Evolutionary conservation across 2,888 invertebrate genomes (phyloP).

Genomic region (Eupsilia transversa): DNA sequence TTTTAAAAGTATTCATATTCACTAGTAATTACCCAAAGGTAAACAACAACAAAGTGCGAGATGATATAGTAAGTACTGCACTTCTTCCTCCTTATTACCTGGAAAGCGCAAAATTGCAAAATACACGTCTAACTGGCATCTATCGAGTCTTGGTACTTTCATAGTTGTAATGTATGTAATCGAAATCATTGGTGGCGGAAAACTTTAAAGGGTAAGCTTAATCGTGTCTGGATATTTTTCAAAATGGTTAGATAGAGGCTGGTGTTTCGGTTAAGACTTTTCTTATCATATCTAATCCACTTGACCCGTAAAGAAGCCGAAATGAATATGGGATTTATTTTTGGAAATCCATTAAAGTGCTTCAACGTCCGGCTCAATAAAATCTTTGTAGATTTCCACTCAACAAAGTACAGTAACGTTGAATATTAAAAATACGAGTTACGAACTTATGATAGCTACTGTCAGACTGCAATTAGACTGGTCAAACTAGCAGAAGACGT

Average conservation of each 20-base stretch:
- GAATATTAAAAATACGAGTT: conserved; percentile 52
- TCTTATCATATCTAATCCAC: conserved; percentile 63
- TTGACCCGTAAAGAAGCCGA: conserved; percentile 71
- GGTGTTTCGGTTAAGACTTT: conserved; percentile 31
- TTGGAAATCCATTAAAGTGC: conserved; percentile 65
- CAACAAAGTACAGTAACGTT: conserved; percentile 65
- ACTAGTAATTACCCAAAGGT: conserved; percentile 30
- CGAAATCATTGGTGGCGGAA: conserved; percentile 60
- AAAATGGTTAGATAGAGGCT: conserved; percentile 21
- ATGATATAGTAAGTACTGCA: conserved; percentile 64
- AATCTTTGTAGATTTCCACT: conserved; percentile 66
- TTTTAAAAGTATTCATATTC: conserved; percentile 27
- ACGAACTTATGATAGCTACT: conserved; percentile 25
- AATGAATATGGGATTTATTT: conserved; percentile 70
- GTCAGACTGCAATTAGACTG: conserved; percentile 37
- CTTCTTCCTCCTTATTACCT: conserved; percentile 72
- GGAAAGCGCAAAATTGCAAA: conserved; percentile 81
- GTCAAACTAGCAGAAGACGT: conserved; percentile 47
- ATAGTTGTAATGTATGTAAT: conserved; percentile 62
- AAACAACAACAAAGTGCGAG: conserved; percentile 51
- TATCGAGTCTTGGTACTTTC: conserved; percentile 71
- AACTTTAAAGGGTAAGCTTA: conserved; percentile 46
- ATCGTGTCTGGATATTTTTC: conserved; percentile 29
- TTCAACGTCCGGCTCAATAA: conserved; percentile 60
- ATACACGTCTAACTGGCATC: conserved; percentile 73